phyloP scores from a whole-genome alignment of 1,140 invertebrate species.

The Leptopilina clavipes region DNA sequence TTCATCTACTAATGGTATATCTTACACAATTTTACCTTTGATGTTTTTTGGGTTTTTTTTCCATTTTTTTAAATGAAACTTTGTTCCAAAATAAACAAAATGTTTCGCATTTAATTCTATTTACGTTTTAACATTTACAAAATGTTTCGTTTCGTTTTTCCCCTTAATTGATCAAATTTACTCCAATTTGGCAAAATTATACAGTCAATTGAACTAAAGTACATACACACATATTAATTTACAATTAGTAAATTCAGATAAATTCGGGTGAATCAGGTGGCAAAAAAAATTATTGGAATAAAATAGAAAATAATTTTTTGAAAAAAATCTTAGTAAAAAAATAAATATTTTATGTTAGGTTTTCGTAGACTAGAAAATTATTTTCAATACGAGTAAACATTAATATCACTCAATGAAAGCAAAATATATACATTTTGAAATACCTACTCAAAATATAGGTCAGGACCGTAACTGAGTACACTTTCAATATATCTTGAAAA shows the following conservation, averaged over 20 bases:
- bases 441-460: slow-evolving; percentile 12
- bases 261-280: too few relatives aligned
- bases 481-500: slow-evolving; percentile 10
- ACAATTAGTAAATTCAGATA: too few relatives aligned
- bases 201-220: too few relatives aligned
- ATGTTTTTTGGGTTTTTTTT: background rate
- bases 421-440: slow-evolving; percentile 9
- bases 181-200: too few relatives aligned
- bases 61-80: too few relatives aligned
- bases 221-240: too few relatives aligned
- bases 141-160: too few relatives aligned
- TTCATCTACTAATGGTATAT: background rate
- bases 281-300: too few relatives aligned
- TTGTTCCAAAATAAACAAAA: background rate
- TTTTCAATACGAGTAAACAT: slow-evolving; percentile 24
- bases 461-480: slow-evolving; percentile 4
- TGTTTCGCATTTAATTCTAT: background rate
- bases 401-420: background rate
- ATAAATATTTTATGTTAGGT: too few relatives aligned
- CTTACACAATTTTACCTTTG: background rate
- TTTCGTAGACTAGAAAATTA: slow-evolving; percentile 43
- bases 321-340: too few relatives aligned
- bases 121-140: background rate
- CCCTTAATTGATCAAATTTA: too few relatives aligned
- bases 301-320: too few relatives aligned